Evolutionary conservation across 2,113 vertebrate species (phyloP).

Genomic region (Arothron firmamentum): DNA sequence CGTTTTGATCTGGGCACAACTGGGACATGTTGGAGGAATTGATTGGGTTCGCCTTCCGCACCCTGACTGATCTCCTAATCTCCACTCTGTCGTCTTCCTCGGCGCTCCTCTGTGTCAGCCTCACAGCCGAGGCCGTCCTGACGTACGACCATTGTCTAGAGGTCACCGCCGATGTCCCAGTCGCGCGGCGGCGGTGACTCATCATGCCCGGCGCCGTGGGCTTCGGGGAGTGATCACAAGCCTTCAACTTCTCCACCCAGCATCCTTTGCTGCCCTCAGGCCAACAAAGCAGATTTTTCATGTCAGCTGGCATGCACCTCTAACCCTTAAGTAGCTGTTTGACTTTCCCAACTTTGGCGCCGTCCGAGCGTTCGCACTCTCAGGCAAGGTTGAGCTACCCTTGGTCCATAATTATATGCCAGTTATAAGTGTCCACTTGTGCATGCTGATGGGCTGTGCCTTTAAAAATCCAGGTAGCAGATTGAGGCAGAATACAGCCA

Average conservation of each 20-base stretch:
- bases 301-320: conserved; percentile 77
- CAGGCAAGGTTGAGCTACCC: conserved; percentile 77
- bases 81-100: not conserved
- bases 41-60: not conserved
- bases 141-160: conserved; percentile 66
- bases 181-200: conserved; percentile 61
- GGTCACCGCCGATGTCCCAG: conserved; percentile 67
- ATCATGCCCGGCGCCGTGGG: conserved; percentile 64
- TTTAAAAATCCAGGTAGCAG: conserved; percentile 63
- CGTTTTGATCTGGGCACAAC: no score
- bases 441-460: conserved; percentile 73
- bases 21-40: not conserved
- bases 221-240: conserved; percentile 72
- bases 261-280: conserved; percentile 70
- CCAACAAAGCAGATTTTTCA: conserved; percentile 79
- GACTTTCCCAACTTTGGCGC: conserved; percentile 80
- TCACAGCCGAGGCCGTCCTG: conserved; percentile 29
- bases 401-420: conserved; percentile 76
- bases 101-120: conserved; percentile 21
- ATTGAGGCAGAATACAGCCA: conserved; percentile 46
- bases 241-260: conserved; percentile 68
- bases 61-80: not conserved
- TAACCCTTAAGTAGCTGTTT: conserved; percentile 79
- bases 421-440: conserved; percentile 71
- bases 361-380: conserved; percentile 62